These are phyloP conservation scores for Notothenia rossii DNA, from an alignment of 2,113 vertebrate species.

Conservation along the genomic window DNA sequence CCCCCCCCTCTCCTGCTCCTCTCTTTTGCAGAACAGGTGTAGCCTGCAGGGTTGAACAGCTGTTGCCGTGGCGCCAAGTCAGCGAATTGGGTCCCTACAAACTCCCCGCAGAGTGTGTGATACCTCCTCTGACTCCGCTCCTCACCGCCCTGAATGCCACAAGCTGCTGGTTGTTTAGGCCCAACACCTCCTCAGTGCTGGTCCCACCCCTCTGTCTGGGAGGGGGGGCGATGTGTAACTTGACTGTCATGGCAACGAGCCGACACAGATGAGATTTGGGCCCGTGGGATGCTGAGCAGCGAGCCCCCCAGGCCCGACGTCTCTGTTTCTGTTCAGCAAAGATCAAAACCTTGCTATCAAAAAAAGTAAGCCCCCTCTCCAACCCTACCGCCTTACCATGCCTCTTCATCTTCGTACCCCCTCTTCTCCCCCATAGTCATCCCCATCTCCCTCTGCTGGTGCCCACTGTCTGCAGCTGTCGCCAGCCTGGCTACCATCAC, in stretches of 20 bases:
- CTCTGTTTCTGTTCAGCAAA: constrained; percentile 44
- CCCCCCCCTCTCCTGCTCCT: not conserved
- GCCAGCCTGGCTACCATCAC: constrained; percentile 63
- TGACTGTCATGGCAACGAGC: constrained; percentile 22
- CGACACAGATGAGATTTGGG: constrained; percentile 22
- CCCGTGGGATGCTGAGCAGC: constrained; percentile 35
- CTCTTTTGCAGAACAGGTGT: constrained; percentile 54
- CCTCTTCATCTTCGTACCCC: constrained; percentile 42
- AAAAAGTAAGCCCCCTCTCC: constrained; percentile 32
- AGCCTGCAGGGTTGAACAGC: constrained; percentile 61
- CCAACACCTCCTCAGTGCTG: constrained; percentile 8
- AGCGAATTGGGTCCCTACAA: constrained; percentile 40
- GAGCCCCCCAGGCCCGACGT: not conserved
- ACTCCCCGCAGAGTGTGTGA: not conserved
- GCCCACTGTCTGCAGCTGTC: constrained; percentile 66
- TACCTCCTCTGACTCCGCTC: not conserved
- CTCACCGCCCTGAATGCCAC: not conserved
- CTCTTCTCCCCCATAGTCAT: constrained; percentile 24
- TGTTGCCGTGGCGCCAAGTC: constrained; percentile 49
- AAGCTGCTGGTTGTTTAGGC: constrained; percentile 33
- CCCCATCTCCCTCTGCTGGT: constrained; percentile 30
- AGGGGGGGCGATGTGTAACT: not conserved
- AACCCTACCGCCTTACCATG: constrained; percentile 7
- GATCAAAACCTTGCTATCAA: constrained; percentile 43
- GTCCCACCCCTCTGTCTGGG: constrained; percentile 10